Base-by-base conservation (phyloP, 2,113 vertebrate species). In the Pteropus alecto region DNA sequence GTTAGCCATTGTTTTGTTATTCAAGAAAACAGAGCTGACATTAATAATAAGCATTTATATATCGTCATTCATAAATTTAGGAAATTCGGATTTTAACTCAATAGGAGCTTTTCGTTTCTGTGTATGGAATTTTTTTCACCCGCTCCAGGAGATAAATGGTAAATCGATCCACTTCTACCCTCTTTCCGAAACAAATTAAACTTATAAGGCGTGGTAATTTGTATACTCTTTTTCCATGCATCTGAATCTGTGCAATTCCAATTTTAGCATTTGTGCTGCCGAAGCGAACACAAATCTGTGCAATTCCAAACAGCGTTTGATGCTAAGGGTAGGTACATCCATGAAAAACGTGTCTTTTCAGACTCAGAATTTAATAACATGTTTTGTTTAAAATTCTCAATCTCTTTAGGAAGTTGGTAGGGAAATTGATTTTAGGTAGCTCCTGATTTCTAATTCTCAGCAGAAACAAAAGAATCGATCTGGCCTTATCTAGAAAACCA, bases 101-200 rank as follows among this genome's bases (percentile, higher is more conserved):
- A 0, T 30, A 82, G 41, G 43, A 67, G 28, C 26, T 90, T 83
- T 79, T 82, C 21, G 46, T 2, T 93, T 90, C 28, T 85, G 6
- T 68, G 28, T 18, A 15, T 93, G 41, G 46, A 78, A 77, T 77
- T 93, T 77, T 88, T 88, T 33, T 70, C 33, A 61, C 43, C 38
- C 30, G 46, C 6, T 70, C 48, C 51, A 74, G 61, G 35, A 89
- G 46, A 68, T 70, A 73, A 96, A 65, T 88, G 33, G 8, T 70
- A 87, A 65, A 58, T 63, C 30, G n/a, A 68, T 86, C 58, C 12
- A 93, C 81, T 86, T 77, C 58, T 68, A 74, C 33, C 28, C 28
- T 96, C 48, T 95, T 82, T 86, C 73, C 96, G 70, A 93, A 68
- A 86, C 46, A 79, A 93, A 74, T 74, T 78, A 68, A 90, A 60